A percentile compares a stretch with the other conserved stretches of the same genome.
These are phyloP conservation scores for Chiloscyllium punctatum DNA, from an alignment of 2,797 vertebrate species.

Conservation along the genomic window DNA sequence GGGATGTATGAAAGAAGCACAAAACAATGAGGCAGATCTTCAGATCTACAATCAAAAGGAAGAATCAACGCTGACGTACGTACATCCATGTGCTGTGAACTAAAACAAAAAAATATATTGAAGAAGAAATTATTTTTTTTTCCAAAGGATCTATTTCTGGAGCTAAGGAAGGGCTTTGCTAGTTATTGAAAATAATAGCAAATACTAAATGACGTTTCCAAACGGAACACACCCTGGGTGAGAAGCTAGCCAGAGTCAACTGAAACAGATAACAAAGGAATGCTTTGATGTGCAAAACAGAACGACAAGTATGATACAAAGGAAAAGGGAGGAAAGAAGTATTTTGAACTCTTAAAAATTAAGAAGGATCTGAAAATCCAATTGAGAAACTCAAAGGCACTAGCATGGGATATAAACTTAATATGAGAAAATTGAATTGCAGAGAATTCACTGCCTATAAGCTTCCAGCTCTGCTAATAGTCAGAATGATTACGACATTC, in stretches of 20 bases:
- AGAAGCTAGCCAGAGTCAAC: background rate
- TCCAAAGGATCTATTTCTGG: background rate
- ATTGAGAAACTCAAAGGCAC: background rate
- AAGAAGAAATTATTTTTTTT: background rate
- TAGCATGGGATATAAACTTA: background rate
- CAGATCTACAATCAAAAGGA: background rate
- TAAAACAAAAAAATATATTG: background rate
- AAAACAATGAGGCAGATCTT: background rate
- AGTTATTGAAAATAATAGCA: background rate
- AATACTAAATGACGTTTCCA: background rate
- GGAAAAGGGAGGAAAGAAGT: background rate
- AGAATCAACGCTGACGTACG: background rate
- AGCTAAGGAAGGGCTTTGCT: background rate
- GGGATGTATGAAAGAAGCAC: no score
- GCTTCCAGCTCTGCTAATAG: background rate
- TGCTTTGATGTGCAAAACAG: background rate
- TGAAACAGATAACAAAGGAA: constrained; percentile 14
- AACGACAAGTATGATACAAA: background rate
- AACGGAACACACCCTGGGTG: background rate
- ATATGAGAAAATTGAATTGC: background rate
- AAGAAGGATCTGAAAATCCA: background rate
- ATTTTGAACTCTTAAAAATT: background rate
- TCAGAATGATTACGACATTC: constrained; percentile 14
- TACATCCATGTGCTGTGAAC: background rate
- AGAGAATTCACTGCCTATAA: background rate